These are phyloP conservation scores for Zaprionus bogoriensis DNA, from an alignment of 2,888 invertebrate species.

Conservation along the genomic window DNA sequence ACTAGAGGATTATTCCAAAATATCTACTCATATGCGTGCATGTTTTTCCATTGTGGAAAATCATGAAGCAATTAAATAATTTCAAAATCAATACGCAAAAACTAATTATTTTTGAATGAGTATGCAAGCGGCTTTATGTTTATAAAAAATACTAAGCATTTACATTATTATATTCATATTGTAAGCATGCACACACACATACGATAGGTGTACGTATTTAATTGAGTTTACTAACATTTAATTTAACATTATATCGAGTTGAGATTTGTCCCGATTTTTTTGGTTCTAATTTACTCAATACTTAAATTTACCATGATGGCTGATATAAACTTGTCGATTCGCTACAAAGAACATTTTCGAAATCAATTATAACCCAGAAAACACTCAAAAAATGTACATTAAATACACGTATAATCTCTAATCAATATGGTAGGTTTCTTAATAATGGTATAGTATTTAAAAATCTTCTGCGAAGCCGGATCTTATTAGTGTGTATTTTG, in stretches of 20 bases:
- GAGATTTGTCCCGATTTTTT: background rate
- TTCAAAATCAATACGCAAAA: background rate
- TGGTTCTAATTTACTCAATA: background rate
- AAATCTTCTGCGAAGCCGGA: conserved; percentile 78
- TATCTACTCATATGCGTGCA: too few relatives aligned
- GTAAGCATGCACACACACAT: conserved; percentile 13
- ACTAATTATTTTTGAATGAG: background rate
- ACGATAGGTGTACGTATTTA: conserved; percentile 3
- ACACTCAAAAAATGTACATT: background rate
- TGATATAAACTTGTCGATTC: background rate
- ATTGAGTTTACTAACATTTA: conserved; percentile 44
- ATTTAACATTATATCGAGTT: conserved; percentile 32
- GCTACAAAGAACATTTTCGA: conserved; percentile 17
- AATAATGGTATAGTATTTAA: conserved; percentile 61
- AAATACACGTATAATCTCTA: background rate
- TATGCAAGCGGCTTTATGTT: background rate
- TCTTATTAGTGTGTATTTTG: conserved; percentile 61
- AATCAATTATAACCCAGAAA: background rate
- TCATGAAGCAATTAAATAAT: background rate
- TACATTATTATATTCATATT: too few relatives aligned
- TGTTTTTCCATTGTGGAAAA: too few relatives aligned
- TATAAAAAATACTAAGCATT: background rate
- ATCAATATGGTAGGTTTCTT: conserved; percentile 6
- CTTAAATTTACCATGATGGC: too few relatives aligned
- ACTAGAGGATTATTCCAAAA: too few relatives aligned